These are phyloP conservation scores for Peromyscus aztecus DNA, from an alignment of 2,797 vertebrate genomes.

Conservation along the genomic window DNA sequence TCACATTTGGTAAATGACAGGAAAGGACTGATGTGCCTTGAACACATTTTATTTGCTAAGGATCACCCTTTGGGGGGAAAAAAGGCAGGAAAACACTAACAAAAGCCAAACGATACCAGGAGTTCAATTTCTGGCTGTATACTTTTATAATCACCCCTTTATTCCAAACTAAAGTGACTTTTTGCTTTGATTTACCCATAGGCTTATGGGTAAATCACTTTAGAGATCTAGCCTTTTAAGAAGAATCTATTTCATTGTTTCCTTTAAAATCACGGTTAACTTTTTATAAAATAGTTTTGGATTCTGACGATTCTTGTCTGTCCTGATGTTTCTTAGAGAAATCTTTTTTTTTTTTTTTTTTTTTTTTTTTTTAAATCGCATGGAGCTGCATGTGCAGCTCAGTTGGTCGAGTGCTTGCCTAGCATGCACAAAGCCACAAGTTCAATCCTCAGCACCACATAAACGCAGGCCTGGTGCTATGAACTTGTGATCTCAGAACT, in stretches of 20 bases:
- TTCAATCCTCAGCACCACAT: no score
- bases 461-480: neutral
- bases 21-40: neutral
- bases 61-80: neutral
- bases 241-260: neutral
- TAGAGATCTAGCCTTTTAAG: constrained; percentile 1
- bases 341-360: constrained; percentile 69
- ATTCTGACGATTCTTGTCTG: neutral
- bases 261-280: neutral
- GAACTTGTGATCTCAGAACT: neutral
- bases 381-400: no score
- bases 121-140: constrained; percentile 65
- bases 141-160: constrained; percentile 64
- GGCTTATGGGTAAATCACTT: neutral
- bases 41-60: neutral
- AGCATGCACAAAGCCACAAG: neutral
- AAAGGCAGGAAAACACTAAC: neutral
- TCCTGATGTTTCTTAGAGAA: constrained; percentile 15
- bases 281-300: neutral
- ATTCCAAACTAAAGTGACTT: constrained; percentile 66
- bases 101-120: neutral
- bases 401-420: neutral
- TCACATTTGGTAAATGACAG: neutral
- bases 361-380: neutral
- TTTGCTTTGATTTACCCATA: constrained; percentile 39